Evolutionary conservation across 2,888 invertebrate species (phyloP).

Genomic region (Athrips mouffetella): DNA sequence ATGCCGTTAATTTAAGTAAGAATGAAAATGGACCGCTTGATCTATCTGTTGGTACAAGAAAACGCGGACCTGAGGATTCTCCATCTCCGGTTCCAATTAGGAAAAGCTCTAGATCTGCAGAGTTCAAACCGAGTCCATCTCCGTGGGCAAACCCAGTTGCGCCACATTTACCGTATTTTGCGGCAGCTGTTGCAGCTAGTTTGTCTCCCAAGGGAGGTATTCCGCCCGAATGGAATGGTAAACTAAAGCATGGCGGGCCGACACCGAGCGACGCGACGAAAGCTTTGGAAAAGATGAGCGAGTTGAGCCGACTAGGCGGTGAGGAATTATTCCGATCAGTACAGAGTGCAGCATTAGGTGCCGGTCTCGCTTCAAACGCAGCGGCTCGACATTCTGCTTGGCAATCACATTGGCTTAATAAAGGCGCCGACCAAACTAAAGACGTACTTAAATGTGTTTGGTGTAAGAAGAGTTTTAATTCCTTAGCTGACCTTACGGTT

Average conservation of each 20-base stretch:
- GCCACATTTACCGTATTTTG: conserved; percentile 88
- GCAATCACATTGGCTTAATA: conserved; percentile 99
- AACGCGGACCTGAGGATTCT: conserved; percentile 82
- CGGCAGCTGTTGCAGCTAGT: conserved; percentile 86
- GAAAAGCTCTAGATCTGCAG: conserved; percentile 82
- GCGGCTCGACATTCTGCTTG: conserved; percentile 92
- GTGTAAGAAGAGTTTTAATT: conserved; percentile 98
- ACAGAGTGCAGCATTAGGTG: conserved; percentile 72
- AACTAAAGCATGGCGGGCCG: conserved; percentile 82
- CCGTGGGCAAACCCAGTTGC: conserved; percentile 90
- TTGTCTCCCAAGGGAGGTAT: conserved; percentile 85
- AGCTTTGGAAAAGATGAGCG: conserved; percentile 94
- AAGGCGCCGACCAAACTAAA: conserved; percentile 95
- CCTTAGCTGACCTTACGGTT: conserved; percentile 94
- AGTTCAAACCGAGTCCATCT: conserved; percentile 83
- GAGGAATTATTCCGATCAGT: conserved; percentile 85
- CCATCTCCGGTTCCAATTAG: conserved; percentile 80
- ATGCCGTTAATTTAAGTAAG: conserved; percentile 85
- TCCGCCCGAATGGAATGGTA: conserved; percentile 86
- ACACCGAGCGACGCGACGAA: conserved; percentile 90
- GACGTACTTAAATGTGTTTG: conserved; percentile 98
- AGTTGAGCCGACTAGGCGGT: conserved; percentile 90
- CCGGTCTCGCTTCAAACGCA: conserved; percentile 72
- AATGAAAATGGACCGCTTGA: conserved; percentile 87
- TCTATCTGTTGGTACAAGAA: conserved; percentile 86